These are phyloP conservation scores for Leptopilina boulardi DNA, from an alignment of 1,140 invertebrate genomes.

Conservation along the genomic window DNA sequence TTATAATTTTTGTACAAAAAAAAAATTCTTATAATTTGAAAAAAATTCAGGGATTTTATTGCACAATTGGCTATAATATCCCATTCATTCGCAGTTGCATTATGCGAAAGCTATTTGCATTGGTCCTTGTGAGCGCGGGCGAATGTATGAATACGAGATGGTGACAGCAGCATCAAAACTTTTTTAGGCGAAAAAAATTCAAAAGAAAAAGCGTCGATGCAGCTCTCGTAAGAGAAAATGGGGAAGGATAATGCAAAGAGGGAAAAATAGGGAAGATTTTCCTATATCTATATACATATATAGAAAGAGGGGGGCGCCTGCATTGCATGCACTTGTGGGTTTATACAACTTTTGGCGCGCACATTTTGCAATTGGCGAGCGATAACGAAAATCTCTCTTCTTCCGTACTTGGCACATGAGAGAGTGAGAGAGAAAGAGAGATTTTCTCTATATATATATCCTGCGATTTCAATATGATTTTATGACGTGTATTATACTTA, in stretches of 20 bases:
- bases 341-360: conserved; percentile 27
- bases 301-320: neutral
- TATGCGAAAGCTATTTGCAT: conserved; percentile 66
- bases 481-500: conserved; percentile 30
- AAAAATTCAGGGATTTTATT: too few relatives aligned
- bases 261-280: neutral
- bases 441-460: too few relatives aligned
- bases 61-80: conserved; percentile 38
- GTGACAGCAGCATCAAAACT: conserved; percentile 57
- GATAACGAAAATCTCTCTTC: conserved; percentile 53
- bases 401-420: conserved; percentile 29
- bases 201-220: conserved; percentile 1
- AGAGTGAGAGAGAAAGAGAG: too few relatives aligned
- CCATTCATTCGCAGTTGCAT: conserved; percentile 53
- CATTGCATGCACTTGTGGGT: conserved; percentile 11
- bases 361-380: conserved; percentile 57
- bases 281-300: too few relatives aligned
- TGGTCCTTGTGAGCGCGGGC: too few relatives aligned
- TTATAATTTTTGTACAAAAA: too few relatives aligned
- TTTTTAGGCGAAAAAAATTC: conserved; percentile 48
- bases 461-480: conserved; percentile 30
- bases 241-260: neutral
- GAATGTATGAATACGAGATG: conserved; percentile 66
- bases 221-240: conserved; percentile 18
- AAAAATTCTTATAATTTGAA: too few relatives aligned